These are phyloP conservation scores for Temnothorax ravouxi DNA, from an alignment of 2,888 invertebrate species.

Conservation along the genomic window DNA sequence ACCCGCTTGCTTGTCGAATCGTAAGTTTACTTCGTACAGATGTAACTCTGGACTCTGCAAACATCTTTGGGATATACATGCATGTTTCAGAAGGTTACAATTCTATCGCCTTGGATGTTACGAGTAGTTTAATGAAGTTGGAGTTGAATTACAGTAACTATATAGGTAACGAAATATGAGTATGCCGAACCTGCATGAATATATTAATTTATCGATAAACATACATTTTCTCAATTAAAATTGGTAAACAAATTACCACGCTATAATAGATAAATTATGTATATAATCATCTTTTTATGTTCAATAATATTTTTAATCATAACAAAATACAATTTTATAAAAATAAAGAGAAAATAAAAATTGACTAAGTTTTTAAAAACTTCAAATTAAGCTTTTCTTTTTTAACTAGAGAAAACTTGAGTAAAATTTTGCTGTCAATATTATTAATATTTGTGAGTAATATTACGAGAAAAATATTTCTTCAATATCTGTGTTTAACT, in stretches of 20 bases:
- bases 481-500: not conserved
- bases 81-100: not conserved
- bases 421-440: not conserved
- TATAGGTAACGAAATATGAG: not conserved
- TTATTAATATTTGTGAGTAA: not conserved
- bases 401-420: not conserved
- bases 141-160: not conserved
- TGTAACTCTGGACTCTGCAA: not conserved
- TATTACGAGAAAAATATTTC: not conserved
- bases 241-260: not conserved
- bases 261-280: not conserved
- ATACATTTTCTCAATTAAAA: not conserved
- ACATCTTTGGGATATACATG: not conserved
- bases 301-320: not conserved
- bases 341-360: not conserved
- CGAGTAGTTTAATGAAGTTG: not conserved
- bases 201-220: not conserved
- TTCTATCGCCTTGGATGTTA: not conserved
- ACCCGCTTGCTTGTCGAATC: constrained; percentile 29
- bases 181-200: not conserved
- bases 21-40: constrained; percentile 16
- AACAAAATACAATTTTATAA: constrained; percentile 3
- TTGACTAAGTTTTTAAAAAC: not conserved
- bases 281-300: not conserved
- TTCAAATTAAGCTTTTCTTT: not conserved